Evolutionary conservation across 2,888 invertebrate genomes (phyloP), one percentile per base, ranked within the genome.

Genomic region (Beris morrisii): DNA sequence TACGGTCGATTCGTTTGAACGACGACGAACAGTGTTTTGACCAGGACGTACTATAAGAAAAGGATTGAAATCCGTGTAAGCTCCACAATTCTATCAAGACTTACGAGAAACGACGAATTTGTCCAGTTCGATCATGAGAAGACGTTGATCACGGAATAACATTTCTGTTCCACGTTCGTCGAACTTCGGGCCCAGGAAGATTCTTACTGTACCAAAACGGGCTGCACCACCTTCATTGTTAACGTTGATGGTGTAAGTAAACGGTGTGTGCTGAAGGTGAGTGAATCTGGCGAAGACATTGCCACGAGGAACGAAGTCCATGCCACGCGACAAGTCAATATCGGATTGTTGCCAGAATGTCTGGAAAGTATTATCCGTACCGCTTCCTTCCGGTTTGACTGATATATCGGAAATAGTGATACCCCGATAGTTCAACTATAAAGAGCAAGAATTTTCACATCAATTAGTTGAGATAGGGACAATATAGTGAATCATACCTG

Each of bases 321-420:
- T 82, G 0, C 92, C 92, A 4, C 90, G 84, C 0, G 87, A 85
- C 44, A 92, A 78, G 73, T 92, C 88, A 69, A 92, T 83, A 59
- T 88, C 87, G 69, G 88, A 88, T 78, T 88, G 86, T 82, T 88
- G 87, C 91, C 91, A 92, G 78, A 85, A 87, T 0, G 90, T 91
- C 67, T 81, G 78, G n/a, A 92, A 71, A 2, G 76, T 76, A 38
- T 38, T 38, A 78, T 90, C 87, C 0, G 80, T 71, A 13, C 74
- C 70, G 2, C 84, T 84, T 0, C 82, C 83, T 1, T 78, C 69
- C 0, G 84, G 81, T 46, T 82, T 75, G 3, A 89, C 71, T 68
- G 82, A 75, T 3, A 87, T 70, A 0, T 82, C 82, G 0, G 82
- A 78, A 12, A 90, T 83, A 13, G 84, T 83, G 1, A 87, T 82